Evolutionary conservation across 2,888 invertebrate species (phyloP).

Genomic region (Lottia scabra): DNA sequence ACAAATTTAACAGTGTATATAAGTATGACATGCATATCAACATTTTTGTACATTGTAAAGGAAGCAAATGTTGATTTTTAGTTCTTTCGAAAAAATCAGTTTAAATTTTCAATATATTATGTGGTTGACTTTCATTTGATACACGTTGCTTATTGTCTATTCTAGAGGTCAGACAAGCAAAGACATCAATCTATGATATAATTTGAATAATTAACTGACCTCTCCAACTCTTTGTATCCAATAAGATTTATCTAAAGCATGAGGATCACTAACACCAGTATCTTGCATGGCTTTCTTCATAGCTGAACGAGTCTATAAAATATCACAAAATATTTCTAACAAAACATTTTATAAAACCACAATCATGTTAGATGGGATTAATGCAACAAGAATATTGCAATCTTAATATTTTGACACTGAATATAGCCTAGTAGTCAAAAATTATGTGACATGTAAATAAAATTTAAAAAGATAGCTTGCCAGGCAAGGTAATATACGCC

Average conservation of each 20-base stretch:
- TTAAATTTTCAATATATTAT: no score
- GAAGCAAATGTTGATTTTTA: no score
- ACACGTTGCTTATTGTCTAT: no score
- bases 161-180: no score
- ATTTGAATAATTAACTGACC: constrained; percentile 39
- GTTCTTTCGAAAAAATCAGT: no score
- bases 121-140: no score
- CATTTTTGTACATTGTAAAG: no score
- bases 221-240: constrained; percentile 67
- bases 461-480: no score
- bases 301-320: constrained; percentile 43
- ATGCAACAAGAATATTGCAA: neutral
- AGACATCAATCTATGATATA: neutral
- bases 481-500: no score
- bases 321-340: neutral
- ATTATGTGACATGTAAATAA: no score
- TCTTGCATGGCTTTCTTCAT: constrained; percentile 53
- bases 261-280: constrained; percentile 53
- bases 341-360: neutral
- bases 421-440: constrained; percentile 1
- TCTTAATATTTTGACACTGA: constrained; percentile 6
- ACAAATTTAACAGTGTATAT: neutral
- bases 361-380: neutral
- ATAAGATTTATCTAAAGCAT: constrained; percentile 64
- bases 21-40: no score